Evolutionary conservation across 2,113 vertebrate species (phyloP), one percentile per base, ranked within the genome.

Genomic region (Varanus komodoensis): DNA sequence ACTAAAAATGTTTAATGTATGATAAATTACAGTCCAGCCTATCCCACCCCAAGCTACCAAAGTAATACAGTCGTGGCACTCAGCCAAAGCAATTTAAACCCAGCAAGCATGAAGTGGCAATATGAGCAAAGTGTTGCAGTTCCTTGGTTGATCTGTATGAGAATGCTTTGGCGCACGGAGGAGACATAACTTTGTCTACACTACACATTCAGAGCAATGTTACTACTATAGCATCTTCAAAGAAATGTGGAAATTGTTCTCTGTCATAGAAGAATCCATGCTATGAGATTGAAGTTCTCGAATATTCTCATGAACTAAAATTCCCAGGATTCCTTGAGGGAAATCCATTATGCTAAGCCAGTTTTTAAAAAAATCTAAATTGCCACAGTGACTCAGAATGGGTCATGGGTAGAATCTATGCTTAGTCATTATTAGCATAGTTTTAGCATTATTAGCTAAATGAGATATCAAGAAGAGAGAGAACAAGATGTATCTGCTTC

Each of bases 1-100:
- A 89, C 11, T 80, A 57, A 91, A 92, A 64, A 91, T 93, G 92
- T 85, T 50, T 89, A 95, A 93, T 85, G 89, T 93, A 95, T 94
- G 95, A 95, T 86, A 90, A 94, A 90, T 93, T 84, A 92, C 71
- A 74, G 89, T 95, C 90, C 64, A 27, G 86, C 57, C 77, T 82
- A 67, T 84, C 84, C 77, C 73, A 67, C 88, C 84, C 50, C 90
- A 86, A 92, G 85, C 92, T 95, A 93, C 94, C 93, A 91, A 97
- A 77, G 82, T 84, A 83, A 92, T 93, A 93, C 92, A 87, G 94
- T 50, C 89, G 81, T 93, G 89, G 82, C 84, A 95, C 21, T 32
- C 38, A 84, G 92, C 89, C 93, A 93, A 94, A 94, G 88, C 91
- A 93, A 94, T 93, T 91, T 93, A 93, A 96, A 92, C 90, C 94